phyloP scores from a whole-genome alignment of 1,140 invertebrate species.

The Sarcophaga peregrina region DNA sequence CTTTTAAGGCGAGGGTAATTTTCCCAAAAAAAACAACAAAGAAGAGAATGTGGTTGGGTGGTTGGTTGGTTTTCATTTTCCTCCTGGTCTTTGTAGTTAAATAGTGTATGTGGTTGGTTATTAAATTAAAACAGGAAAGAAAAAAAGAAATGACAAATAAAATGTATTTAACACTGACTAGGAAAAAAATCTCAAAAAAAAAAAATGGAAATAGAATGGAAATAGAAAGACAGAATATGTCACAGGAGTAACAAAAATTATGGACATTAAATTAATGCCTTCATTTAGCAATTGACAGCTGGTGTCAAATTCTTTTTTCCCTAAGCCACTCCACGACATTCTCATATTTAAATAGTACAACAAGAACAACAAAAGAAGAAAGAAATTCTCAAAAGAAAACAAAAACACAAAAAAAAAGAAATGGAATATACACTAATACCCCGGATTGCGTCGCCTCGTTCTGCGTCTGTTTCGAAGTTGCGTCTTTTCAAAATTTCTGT shows the following conservation, averaged over 20 bases:
- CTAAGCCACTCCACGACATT: neutral
- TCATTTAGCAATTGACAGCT: conserved; percentile 33
- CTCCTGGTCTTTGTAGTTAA: neutral
- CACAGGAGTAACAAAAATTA: neutral
- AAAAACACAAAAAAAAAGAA: too few relatives aligned
- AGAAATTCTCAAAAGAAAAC: neutral
- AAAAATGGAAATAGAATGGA: neutral
- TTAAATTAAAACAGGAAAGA: neutral
- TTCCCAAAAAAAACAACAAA: conserved; percentile 5
- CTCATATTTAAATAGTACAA: neutral
- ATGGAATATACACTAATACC: too few relatives aligned
- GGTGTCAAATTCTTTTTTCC: conserved; percentile 24
- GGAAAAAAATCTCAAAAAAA: neutral
- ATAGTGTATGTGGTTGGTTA: neutral
- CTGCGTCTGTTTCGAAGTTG: too few relatives aligned
- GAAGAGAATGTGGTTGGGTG: too few relatives aligned
- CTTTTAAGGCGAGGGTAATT: conserved; percentile 33
- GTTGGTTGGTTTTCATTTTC: conserved; percentile 16
- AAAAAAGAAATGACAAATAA: neutral
- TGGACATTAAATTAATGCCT: conserved; percentile 31
- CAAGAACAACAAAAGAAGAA: neutral
- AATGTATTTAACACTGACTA: neutral
- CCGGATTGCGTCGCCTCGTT: too few relatives aligned
- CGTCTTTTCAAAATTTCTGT: too few relatives aligned
- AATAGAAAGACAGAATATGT: neutral